phyloP scores from a whole-genome alignment of 2,888 invertebrate species.

The Mimumesa dahlbomi region DNA sequence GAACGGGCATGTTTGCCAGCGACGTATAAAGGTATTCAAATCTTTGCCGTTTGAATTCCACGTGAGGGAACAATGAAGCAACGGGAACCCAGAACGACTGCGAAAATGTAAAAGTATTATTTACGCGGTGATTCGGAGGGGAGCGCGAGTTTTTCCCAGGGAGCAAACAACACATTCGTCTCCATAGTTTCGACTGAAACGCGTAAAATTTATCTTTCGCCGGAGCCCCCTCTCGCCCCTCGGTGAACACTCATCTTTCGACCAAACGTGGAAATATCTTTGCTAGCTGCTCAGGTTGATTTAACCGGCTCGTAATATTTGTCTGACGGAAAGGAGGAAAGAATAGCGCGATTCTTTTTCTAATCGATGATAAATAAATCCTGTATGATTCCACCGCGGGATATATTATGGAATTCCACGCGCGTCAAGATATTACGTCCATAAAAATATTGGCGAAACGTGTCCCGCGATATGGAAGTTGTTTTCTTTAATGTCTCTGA shows the following conservation, averaged over 20 bases:
- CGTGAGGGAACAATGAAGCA: background rate
- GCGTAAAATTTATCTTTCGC: slow-evolving; percentile 33
- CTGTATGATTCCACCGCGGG: no score
- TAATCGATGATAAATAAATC: no score
- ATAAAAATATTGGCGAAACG: no score
- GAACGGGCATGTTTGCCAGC: slow-evolving; percentile 11
- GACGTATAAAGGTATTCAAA: background rate
- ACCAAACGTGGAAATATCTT: slow-evolving; percentile 2
- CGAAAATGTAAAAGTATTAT: slow-evolving; percentile 38
- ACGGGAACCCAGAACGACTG: background rate
- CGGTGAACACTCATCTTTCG: no score
- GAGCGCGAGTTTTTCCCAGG: background rate
- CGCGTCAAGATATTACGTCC: no score
- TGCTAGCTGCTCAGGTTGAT: slow-evolving; percentile 19
- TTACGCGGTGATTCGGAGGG: slow-evolving; percentile 27
- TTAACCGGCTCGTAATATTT: no score
- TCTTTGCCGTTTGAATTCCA: background rate
- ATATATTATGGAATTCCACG: no score
- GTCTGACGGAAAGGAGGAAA: no score
- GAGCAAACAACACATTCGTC: slow-evolving; percentile 49
- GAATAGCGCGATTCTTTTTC: no score
- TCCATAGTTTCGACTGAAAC: slow-evolving; percentile 23
- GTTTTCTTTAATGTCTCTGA: no score
- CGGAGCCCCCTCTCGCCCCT: background rate
- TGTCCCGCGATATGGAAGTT: no score